phyloP scores from a whole-genome alignment of 2,113 vertebrate species.

The Upupa epops region DNA sequence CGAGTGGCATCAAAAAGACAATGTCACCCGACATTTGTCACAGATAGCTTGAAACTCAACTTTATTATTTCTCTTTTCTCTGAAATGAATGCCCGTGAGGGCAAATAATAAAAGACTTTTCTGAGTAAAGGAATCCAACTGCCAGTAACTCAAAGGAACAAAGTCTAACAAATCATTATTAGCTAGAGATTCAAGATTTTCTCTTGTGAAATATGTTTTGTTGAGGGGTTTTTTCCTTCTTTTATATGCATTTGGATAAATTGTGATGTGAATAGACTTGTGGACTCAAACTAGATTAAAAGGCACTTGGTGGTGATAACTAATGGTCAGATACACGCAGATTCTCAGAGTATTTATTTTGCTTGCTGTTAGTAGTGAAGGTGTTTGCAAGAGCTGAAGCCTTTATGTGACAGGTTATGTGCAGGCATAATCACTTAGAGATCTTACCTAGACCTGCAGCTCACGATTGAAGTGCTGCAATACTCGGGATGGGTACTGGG shows the following conservation, averaged over 20 bases:
- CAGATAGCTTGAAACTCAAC: constrained; percentile 39
- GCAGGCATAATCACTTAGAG: background rate
- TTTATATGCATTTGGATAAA: background rate
- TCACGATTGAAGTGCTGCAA: background rate
- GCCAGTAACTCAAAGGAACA: constrained; percentile 16
- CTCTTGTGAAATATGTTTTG: constrained; percentile 12
- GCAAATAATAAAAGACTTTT: constrained; percentile 17
- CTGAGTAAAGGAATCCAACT: constrained; percentile 6
- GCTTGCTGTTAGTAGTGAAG: background rate
- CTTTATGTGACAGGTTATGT: background rate
- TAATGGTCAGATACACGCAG: background rate
- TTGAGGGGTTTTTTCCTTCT: background rate
- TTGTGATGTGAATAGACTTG: background rate
- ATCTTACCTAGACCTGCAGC: background rate
- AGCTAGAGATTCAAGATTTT: background rate
- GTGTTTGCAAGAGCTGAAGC: background rate
- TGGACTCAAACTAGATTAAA: background rate
- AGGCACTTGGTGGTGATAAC: background rate
- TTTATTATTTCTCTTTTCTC: constrained; percentile 29
- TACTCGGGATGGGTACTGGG: background rate
- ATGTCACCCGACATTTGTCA: constrained; percentile 38
- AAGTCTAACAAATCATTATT: constrained; percentile 12
- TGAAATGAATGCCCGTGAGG: constrained; percentile 22
- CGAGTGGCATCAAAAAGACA: constrained; percentile 43
- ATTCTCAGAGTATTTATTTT: background rate